Evolutionary conservation across 2,113 vertebrate species (phyloP), one percentile per base, ranked within the genome.

Genomic region (Paedocypris sp.): DNA sequence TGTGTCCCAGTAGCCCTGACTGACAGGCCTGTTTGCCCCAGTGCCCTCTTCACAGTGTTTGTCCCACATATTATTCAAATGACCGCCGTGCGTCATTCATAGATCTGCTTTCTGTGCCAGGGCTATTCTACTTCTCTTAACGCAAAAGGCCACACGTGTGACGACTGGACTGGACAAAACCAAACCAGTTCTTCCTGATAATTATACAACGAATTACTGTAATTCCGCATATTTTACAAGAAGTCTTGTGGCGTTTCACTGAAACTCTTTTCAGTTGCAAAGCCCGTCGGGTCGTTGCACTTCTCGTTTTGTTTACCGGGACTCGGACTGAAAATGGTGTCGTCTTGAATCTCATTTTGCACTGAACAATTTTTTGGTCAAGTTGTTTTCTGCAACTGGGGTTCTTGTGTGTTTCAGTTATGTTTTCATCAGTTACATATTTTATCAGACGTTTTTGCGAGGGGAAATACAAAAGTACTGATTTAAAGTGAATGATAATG

Each of bases 11-110:
- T 48, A 47, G 56, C 28, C 54, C 11, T 16, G 29, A 49, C 48
- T 54, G 56, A 61, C 57, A 50, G 36, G 7, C 35, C 38, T 46
- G 47, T 56, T 52, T 65, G 28, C 42, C 50, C 59, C 58, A 46
- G 25, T 51, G 36, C n/a, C 48, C 56, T 43, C 42, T 12, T 26
- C 45, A n/a, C n/a, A n/a, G 43, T 62, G 53, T 47, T 26, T 56
- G 26, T 50, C 62, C 68, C 68, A 70, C 68, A 39, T 65, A 65
- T 62, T 50, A 66, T 66, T 52, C 38, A 62, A 57, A 70, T 61
- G 57, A 35, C 16, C 39, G 43, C 10, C 7, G 32, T 58, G 41
- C 46, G 47, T 58, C 53, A 57, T 57, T 43, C 54, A 58, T 45
- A 58, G 26, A 58, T 58, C 54, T 5, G 9, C 11, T 41, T 33